These are phyloP conservation scores for Chesias legatella DNA, from an alignment of 2,888 invertebrate genomes.

Conservation along the genomic window DNA sequence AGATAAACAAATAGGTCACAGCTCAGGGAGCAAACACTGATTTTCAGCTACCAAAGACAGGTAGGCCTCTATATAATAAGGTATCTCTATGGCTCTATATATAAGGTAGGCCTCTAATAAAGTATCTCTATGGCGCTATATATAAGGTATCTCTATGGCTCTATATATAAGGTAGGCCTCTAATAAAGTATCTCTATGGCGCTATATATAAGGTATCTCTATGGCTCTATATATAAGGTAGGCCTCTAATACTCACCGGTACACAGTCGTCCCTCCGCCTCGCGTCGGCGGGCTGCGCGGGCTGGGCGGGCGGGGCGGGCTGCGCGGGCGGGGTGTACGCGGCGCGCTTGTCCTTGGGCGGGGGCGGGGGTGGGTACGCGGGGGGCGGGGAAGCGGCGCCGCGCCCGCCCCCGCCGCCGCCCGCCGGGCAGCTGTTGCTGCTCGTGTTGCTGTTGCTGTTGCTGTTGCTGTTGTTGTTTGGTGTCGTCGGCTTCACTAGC, in stretches of 20 bases:
- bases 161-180: no score
- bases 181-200: no score
- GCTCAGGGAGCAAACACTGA: no score
- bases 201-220: no score
- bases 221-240: no score
- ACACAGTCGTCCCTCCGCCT: slow-evolving; percentile 34
- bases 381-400: slow-evolving; percentile 30
- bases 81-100: no score
- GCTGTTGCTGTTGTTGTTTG: slow-evolving; percentile 47
- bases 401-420: slow-evolving; percentile 34
- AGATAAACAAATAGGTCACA: no score
- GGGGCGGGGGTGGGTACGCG: slow-evolving; percentile 19
- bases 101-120: no score
- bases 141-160: no score
- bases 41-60: no score
- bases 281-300: slow-evolving; percentile 25
- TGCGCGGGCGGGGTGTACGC: slow-evolving; percentile 43
- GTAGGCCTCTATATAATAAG: no score
- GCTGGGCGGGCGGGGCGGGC: slow-evolving; percentile 50
- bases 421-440: slow-evolving; percentile 28
- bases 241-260: background rate
- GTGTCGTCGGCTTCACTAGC: slow-evolving; percentile 76
- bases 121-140: no score
- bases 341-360: slow-evolving; percentile 45
- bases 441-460: slow-evolving; percentile 46